Conservation (phyloP, 2,113 vertebrate species). For the Carassius auratus region DNA sequence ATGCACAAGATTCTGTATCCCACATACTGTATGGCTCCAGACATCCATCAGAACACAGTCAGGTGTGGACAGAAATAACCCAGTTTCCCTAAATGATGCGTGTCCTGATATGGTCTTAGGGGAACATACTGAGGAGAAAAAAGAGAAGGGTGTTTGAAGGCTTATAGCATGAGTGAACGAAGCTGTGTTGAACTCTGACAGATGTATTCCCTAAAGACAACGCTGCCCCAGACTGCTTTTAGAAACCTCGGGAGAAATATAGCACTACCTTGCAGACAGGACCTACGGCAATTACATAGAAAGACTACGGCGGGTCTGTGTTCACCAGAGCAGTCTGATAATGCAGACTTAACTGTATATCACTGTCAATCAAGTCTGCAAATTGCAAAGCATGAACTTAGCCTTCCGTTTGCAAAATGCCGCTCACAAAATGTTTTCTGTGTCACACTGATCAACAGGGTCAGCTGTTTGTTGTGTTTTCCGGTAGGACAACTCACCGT, state of each 20-base stretch:
- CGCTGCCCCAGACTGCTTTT: constrained; percentile 54
- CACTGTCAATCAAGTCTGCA: constrained; percentile 13
- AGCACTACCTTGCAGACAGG: constrained; percentile 42
- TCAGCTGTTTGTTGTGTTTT: neutral
- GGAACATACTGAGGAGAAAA: constrained; percentile 40
- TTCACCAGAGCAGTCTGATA: neutral
- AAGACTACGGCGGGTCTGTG: constrained; percentile 27
- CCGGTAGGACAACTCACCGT: neutral
- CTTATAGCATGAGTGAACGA: constrained; percentile 46
- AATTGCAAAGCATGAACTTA: neutral
- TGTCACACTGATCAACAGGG: neutral
- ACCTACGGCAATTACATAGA: constrained; percentile 52
- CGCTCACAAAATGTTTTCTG: neutral
- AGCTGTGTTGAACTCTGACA: constrained; percentile 47
- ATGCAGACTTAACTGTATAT: neutral
- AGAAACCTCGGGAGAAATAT: constrained; percentile 56
- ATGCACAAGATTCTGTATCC: constrained; percentile 37
- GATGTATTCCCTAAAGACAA: constrained; percentile 50
- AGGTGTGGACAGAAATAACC: constrained; percentile 51
- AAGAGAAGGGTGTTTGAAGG: constrained; percentile 14
- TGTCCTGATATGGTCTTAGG: constrained; percentile 47
- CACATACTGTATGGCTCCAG: constrained; percentile 46
- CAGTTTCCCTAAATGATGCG: constrained; percentile 60
- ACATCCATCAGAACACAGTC: constrained; percentile 51
- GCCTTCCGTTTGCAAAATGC: neutral